Evolutionary conservation across 92 coral and sea anemone genomes (phyloP).

Genomic region (Virgularia gustaviana): DNA sequence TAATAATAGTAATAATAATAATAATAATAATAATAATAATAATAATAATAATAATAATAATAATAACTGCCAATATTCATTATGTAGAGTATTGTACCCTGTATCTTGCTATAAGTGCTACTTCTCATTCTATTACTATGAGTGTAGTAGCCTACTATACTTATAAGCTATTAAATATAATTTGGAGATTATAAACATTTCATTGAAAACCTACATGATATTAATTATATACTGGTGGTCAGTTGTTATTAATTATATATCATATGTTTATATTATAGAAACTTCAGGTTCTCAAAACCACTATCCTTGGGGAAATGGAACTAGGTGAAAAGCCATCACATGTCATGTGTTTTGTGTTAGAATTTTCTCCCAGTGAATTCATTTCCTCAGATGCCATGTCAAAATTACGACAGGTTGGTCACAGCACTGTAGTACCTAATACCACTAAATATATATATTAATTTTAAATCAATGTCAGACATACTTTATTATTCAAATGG

Average conservation of each 20-base stretch:
- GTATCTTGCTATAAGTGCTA: no score
- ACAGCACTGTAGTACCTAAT: no score
- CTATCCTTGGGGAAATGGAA: conserved; percentile 92
- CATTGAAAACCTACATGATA: neutral
- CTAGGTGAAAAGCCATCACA: conserved; percentile 85
- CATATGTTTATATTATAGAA: conserved; percentile 52
- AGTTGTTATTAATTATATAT: neutral
- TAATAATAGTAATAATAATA: no score
- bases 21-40: no score
- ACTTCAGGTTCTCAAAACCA: conserved; percentile 70
- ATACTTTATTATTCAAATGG: neutral
- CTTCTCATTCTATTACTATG: no score
- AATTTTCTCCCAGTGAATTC: conserved; percentile 69
- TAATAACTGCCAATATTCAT: no score
- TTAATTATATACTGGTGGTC: neutral
- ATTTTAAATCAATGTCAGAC: neutral
- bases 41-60: no score
- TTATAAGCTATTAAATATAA: no score
- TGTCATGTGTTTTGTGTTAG: conserved; percentile 69
- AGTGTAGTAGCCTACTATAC: no score
- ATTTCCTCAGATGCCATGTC: conserved; percentile 96
- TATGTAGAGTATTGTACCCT: no score
- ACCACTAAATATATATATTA: no score
- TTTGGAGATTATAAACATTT: neutral
- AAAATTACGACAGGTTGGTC: conserved; percentile 83